A percentile compares a stretch with the other conserved stretches of the same genome.
Evolutionary conservation across 1,140 invertebrate genomes (phyloP).

Genomic region (Eueides isabella): DNA sequence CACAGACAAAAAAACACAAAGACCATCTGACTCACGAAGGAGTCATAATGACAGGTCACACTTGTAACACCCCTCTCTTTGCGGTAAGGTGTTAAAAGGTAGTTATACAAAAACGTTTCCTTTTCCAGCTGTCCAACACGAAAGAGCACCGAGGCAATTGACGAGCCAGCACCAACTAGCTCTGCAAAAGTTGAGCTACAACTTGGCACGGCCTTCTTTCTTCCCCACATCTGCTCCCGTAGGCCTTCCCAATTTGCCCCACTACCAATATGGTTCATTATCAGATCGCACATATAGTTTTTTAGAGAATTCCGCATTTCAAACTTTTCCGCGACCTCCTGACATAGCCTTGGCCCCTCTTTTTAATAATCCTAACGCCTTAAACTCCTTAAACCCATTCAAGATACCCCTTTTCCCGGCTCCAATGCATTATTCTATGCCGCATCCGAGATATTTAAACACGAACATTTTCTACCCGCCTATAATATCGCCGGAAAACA

Average conservation of each 20-base stretch:
- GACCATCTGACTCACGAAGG: no score
- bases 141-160: conserved; percentile 89
- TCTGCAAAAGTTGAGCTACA: conserved; percentile 62
- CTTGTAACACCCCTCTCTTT: no score
- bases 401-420: conserved; percentile 66
- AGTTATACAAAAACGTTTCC: neutral
- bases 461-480: conserved; percentile 69
- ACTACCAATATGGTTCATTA: conserved; percentile 79
- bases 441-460: conserved; percentile 61
- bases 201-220: conserved; percentile 62
- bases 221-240: conserved; percentile 46
- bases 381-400: conserved; percentile 60
- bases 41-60: no score
- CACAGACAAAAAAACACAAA: no score
- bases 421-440: conserved; percentile 59
- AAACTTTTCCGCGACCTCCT: conserved; percentile 56
- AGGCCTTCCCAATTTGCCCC: conserved; percentile 56
- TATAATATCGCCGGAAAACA: conserved; percentile 46
- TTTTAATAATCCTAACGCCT: conserved; percentile 47
- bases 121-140: conserved; percentile 92
- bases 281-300: conserved; percentile 64
- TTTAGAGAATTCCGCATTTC: conserved; percentile 53
- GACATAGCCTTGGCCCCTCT: conserved; percentile 55
- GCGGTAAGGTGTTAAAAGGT: no score
- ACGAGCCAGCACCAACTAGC: conserved; percentile 60